Evolutionary conservation across 2,113 vertebrate genomes (phyloP), one percentile per base, ranked within the genome.

Genomic region (Gambusia holbrooki): DNA sequence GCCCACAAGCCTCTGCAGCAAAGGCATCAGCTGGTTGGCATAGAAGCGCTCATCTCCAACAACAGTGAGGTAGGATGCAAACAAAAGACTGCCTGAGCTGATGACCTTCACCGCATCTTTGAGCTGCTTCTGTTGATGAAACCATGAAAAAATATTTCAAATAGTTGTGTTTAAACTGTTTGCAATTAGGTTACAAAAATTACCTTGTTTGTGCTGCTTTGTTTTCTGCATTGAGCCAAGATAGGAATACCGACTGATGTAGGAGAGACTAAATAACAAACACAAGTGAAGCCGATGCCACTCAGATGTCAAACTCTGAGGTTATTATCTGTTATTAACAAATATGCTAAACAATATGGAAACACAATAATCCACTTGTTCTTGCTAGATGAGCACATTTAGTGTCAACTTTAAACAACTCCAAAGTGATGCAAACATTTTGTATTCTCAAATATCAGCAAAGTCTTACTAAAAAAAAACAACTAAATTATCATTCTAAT

Each of bases 31-130:
- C n/a, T 91, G 89, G n/a, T 92, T 89, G 15, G 94, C 84, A 7
- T 97, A 98, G 90, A 98, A 97, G 73, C 37, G 90, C 74, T 97
- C 96, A 82, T 98, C 96, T 66, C 97, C 97, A 0, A 79, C 76
- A 1, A 78, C 93, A 0, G 94, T 95, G 85, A 97, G 94, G 86
- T 95, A 96, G 29, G 95, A 95, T 40, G 93, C 76, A 28, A 96
- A 96, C 66, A 97, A 80, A 61, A 95, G 72, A 66, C 94, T 91
- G 30, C 97, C 97, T 0, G 95, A 93, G 22, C 96, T 88, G 40
- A 94, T 84, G 76, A 95, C 74, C 78, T 92, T 87, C 28, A 91
- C 77, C 0, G 90, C 90, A 6, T 94, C 95, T 79, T 92, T 94
- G 5, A 94, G 62, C 62, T 91, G 92, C 80, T 91, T 93, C 94